Percentiles rank a stretch among this genome's conserved stretches.
phyloP scores from a whole-genome alignment of 2,888 invertebrate genomes.

The Acrobeloides nanus region DNA sequence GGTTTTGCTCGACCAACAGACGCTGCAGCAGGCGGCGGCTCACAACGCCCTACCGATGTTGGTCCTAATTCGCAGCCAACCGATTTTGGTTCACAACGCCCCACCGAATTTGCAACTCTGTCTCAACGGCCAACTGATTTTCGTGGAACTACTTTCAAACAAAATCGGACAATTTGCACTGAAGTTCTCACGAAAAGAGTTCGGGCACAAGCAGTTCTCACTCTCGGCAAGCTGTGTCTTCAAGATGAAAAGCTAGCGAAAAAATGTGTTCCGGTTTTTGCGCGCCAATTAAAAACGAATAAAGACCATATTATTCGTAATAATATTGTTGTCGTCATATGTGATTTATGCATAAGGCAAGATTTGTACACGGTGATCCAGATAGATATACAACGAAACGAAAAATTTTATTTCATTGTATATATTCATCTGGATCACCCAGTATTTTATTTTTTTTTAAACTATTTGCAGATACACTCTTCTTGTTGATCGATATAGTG shows the following conservation, averaged over 20 bases:
- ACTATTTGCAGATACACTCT: conserved; percentile 35
- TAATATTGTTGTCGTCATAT: conserved; percentile 64
- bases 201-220: conserved; percentile 55
- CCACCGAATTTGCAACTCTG: conserved; percentile 7
- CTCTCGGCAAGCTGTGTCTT: conserved; percentile 57
- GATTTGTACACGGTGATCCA: background rate
- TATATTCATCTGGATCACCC: too few relatives aligned
- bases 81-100: background rate
- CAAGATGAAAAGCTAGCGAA: conserved; percentile 65
- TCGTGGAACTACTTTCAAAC: background rate
- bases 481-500: conserved; percentile 33
- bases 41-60: too few relatives aligned
- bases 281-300: conserved; percentile 61
- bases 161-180: background rate
- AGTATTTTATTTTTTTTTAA: conserved; percentile 1
- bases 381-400: background rate
- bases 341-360: conserved; percentile 65
- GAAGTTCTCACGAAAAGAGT: conserved; percentile 25
- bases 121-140: conserved; percentile 8
- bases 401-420: too few relatives aligned
- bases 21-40: too few relatives aligned
- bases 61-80: conserved; percentile 2
- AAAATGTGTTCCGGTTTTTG: conserved; percentile 64
- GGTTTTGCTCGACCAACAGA: too few relatives aligned
- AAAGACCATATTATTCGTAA: conserved; percentile 62